phyloP scores from a whole-genome alignment of 2,797 vertebrate species.

The Syndactyla subalaris region DNA sequence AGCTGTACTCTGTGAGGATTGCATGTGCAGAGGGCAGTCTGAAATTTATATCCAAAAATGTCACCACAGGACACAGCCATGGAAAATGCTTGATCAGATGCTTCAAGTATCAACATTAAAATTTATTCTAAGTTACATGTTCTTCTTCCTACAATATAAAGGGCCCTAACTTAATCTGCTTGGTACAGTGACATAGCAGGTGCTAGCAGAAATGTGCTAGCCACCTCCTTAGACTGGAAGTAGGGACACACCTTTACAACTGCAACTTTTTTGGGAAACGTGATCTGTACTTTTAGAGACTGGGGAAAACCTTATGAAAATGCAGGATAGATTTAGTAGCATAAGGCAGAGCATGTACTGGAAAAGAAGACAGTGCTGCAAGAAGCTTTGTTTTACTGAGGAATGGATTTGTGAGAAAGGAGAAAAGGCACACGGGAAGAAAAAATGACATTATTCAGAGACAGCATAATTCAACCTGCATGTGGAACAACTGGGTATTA shows the following conservation, averaged over 20 bases:
- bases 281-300: neutral
- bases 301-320: neutral
- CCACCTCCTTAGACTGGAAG: neutral
- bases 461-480: neutral
- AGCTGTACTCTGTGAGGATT: neutral
- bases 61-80: neutral
- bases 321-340: neutral
- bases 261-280: neutral
- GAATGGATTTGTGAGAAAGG: neutral
- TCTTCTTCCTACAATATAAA: neutral
- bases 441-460: neutral
- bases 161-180: neutral
- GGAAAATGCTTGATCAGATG: neutral
- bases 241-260: neutral
- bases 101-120: neutral
- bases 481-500: rapidly evolving
- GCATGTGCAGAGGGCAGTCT: neutral
- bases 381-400: neutral
- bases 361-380: neutral
- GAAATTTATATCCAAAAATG: neutral
- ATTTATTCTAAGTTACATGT: neutral
- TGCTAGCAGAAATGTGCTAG: neutral
- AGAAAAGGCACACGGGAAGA: neutral
- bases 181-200: neutral
- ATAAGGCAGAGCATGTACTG: neutral